Base-by-base conservation (phyloP, 1,140 invertebrate species). In the Venustaconcha ellipsiformis region DNA sequence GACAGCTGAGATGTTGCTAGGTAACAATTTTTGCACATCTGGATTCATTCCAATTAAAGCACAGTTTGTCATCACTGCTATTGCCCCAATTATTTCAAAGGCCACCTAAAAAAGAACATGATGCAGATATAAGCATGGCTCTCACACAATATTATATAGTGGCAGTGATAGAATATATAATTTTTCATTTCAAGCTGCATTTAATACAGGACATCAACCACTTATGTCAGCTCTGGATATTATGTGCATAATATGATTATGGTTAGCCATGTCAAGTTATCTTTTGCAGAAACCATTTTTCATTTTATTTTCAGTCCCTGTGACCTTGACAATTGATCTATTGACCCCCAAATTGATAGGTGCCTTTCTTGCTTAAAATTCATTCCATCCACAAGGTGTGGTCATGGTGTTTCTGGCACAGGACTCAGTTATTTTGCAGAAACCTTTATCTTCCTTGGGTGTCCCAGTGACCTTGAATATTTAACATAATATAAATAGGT, bases 11-110 rank as follows among this genome's bases (percentile, higher is more conserved):
- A 87, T 73, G 63, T 84, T 73, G 12, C 81, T 80, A 0, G 86
- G 85, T 37, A 89, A 65, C n/a, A 87, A 64, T 63, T 83, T 84
- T 57, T 92, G 95, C 11, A 98, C 94, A 82, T 96, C 95, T 0
- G 96, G 96, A 12, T 96, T 97, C 56, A 99, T 92, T n/a, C 96
- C 96, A 74, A 99, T 96, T 60, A 99, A 90, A 0, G 96, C 96
- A 91, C 96, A 98, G 90, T 99, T 99, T 1, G 98, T 97, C 79
- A 98, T 92, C 18, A 99, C 96, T 0, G 97, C 96, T 60, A 97
- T 94, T 1, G 96, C 92, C 37, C 96, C 95, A 92, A 99, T 95
- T 18, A 96, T 92, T 89, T 98, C 96, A 93, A 99, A 96, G 14
- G 95, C 79, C 85, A 89, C 69, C 86, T 89, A 82, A 12, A 79